These are phyloP conservation scores for Morinoia aosen DNA, from an alignment of 2,888 invertebrate genomes.

Conservation along the genomic window DNA sequence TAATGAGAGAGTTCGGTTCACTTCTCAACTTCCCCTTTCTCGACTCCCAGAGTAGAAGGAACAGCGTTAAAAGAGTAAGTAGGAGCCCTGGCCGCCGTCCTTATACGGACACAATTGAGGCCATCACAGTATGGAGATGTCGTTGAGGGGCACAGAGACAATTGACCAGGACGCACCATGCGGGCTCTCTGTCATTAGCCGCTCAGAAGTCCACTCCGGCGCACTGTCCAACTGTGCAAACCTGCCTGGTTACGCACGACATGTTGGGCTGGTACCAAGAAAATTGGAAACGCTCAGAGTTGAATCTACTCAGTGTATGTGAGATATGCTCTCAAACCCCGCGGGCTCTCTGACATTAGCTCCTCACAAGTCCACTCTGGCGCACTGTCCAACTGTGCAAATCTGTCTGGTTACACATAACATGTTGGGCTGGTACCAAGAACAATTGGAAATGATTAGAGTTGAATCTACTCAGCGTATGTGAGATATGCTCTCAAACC, in stretches of 20 bases:
- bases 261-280: neutral
- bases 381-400: neutral
- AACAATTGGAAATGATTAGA: neutral
- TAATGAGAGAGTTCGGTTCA: no score
- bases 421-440: neutral
- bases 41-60: neutral
- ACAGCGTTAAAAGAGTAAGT: neutral
- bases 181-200: neutral
- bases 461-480: no score
- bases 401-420: neutral
- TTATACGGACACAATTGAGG: neutral
- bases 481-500: no score
- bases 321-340: no score
- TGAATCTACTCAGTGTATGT: no score
- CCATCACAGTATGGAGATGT: constrained; percentile 22
- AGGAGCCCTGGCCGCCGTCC: neutral
- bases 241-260: neutral
- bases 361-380: neutral
- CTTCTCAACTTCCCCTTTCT: neutral
- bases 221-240: neutral
- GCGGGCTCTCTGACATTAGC: neutral
- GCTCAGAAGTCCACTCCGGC: neutral
- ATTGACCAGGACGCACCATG: neutral
- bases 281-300: neutral
- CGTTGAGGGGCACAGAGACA: constrained; percentile 1